Conservation (phyloP, 2,113 vertebrate species). For the Heliornis fulica region DNA sequence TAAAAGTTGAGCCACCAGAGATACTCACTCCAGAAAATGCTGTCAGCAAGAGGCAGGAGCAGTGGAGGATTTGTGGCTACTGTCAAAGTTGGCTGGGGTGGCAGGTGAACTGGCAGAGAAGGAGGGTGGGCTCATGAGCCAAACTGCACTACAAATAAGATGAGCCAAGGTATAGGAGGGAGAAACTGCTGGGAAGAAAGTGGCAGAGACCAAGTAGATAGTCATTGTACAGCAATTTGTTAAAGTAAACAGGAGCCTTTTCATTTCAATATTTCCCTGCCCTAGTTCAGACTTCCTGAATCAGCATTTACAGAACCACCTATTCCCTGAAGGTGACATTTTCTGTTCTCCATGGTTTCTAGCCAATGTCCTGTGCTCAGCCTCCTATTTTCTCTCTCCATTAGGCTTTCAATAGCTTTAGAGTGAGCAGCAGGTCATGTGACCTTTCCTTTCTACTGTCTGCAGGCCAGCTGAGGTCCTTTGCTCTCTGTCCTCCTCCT, state of each 20-base stretch:
- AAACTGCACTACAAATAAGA: neutral
- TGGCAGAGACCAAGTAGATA: neutral
- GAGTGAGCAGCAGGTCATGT: neutral
- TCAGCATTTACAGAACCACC: neutral
- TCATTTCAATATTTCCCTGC: neutral
- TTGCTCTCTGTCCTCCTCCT: neutral
- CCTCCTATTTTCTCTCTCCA: neutral
- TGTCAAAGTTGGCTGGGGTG: neutral
- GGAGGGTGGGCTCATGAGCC: neutral
- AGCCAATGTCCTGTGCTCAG: neutral
- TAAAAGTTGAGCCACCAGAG: neutral
- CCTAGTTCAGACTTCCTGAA: neutral
- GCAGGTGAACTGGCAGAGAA: neutral
- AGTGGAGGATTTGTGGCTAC: neutral
- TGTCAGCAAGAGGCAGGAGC: neutral
- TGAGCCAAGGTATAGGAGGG: neutral
- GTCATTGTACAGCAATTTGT: neutral
- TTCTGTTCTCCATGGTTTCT: neutral
- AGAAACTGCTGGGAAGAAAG: conserved; percentile 23
- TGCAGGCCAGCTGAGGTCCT: neutral
- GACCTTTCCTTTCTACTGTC: neutral
- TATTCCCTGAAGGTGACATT: conserved; percentile 9
- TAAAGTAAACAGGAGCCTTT: conserved; percentile 25
- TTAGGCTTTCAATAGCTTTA: neutral
- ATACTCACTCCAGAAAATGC: neutral